These are phyloP conservation scores for Paratrypauchen microcephalus DNA, from an alignment of 2,797 vertebrate genomes.

Conservation along the genomic window DNA sequence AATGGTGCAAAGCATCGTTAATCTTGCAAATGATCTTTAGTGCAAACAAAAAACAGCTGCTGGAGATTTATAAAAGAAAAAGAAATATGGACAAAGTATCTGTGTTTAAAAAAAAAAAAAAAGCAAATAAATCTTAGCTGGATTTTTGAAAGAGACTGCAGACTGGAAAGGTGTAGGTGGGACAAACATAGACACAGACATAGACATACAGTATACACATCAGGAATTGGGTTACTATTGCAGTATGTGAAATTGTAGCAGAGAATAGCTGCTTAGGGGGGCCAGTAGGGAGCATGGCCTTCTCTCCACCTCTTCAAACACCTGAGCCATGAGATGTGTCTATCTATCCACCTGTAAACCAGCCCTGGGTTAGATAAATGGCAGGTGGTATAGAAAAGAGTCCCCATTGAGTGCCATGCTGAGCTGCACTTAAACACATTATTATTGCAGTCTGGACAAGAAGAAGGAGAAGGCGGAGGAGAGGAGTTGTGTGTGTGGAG, in stretches of 20 bases:
- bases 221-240: conserved; percentile 29
- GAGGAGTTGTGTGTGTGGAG: conserved; percentile 58
- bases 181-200: conserved; percentile 9
- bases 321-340: conserved; percentile 31
- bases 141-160: not conserved
- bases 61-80: conserved; percentile 9
- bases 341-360: conserved; percentile 50
- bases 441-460: conserved; percentile 55
- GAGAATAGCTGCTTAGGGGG: conserved; percentile 34
- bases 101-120: not conserved
- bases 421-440: conserved; percentile 68
- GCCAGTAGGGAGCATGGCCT: conserved; percentile 35
- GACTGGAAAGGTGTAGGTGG: not conserved
- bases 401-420: conserved; percentile 55
- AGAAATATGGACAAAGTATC: not conserved
- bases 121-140: conserved; percentile 1
- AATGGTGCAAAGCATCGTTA: conserved; percentile 1
- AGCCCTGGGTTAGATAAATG: conserved; percentile 69
- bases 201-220: too few relatives aligned
- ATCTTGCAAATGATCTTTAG: not conserved
- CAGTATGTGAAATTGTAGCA: conserved; percentile 36
- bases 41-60: conserved; percentile 16
- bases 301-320: conserved; percentile 17
- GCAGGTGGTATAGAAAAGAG: conserved; percentile 60
- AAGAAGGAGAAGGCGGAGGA: conserved; percentile 50